These are phyloP conservation scores for Theretra japonica DNA, from an alignment of 2,888 invertebrate genomes.

Conservation along the genomic window DNA sequence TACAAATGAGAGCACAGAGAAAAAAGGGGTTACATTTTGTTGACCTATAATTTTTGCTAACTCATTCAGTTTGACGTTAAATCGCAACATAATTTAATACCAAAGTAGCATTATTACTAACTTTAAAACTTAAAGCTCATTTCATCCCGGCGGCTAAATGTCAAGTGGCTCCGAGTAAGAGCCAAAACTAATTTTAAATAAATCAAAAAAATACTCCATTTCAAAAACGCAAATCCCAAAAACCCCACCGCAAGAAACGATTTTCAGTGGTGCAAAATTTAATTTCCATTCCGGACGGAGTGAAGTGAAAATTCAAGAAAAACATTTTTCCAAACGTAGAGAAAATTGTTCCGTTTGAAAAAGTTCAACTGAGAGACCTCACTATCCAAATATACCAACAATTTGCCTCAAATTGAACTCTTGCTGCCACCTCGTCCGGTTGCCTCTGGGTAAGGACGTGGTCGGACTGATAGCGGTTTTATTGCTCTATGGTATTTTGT, in stretches of 20 bases:
- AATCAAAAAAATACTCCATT: constrained; percentile 10
- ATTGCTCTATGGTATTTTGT: too few species aligned
- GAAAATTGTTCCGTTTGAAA: constrained; percentile 35
- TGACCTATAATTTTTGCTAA: too few species aligned
- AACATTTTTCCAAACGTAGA: constrained; percentile 34
- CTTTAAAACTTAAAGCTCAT: background rate
- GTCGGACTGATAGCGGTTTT: background rate
- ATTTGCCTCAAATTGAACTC: constrained; percentile 48
- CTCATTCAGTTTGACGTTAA: too few species aligned
- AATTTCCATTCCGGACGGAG: constrained; percentile 31
- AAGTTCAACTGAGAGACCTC: constrained; percentile 30
- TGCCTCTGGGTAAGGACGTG: background rate
- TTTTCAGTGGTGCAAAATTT: constrained; percentile 29
- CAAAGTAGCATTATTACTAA: too few species aligned
- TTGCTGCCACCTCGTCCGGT: constrained; percentile 29
- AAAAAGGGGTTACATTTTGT: too few species aligned
- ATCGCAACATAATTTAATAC: background rate
- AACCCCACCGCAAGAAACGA: constrained; percentile 16
- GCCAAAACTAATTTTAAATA: constrained; percentile 14
- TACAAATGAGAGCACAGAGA: too few species aligned
- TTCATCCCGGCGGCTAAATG: background rate
- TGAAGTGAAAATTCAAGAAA: constrained; percentile 39
- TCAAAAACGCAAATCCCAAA: constrained; percentile 18
- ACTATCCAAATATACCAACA: constrained; percentile 45
- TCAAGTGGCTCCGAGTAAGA: background rate